phyloP scores from a whole-genome alignment of 2,113 vertebrate species.

The Syngnathoides biaculeatus region DNA sequence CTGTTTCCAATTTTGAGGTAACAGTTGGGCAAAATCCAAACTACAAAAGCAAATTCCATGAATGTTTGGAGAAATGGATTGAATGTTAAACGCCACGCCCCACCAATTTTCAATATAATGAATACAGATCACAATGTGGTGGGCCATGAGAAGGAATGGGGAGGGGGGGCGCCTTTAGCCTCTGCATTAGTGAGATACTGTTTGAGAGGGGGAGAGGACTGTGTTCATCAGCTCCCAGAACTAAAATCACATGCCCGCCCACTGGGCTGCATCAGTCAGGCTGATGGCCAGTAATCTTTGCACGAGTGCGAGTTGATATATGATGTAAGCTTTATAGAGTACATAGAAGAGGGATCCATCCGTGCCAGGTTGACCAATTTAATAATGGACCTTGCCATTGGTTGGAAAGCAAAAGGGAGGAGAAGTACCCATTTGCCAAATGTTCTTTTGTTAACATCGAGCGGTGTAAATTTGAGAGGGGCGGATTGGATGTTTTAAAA shows the following conservation, averaged over 20 bases:
- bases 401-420: conserved; percentile 18
- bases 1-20: no score
- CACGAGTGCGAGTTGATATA: conserved; percentile 12
- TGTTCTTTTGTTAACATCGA: no score
- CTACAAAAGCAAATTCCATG: no score
- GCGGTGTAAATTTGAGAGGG: no score
- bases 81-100: no score
- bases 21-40: no score
- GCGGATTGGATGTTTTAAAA: no score
- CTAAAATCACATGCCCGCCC: conserved; percentile 36
- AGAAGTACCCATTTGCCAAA: neutral
- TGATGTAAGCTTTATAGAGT: conserved; percentile 13
- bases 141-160: conserved; percentile 28
- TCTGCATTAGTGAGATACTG: conserved; percentile 49
- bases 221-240: conserved; percentile 52
- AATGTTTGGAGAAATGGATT: no score
- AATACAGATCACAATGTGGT: conserved; percentile 1
- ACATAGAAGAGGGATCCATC: conserved; percentile 6
- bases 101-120: neutral
- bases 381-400: conserved; percentile 13
- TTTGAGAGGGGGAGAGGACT: conserved; percentile 55
- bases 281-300: conserved; percentile 46
- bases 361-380: conserved; percentile 11
- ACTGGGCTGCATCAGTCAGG: conserved; percentile 50
- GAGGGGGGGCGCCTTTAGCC: conserved; percentile 28